A percentile compares a stretch with the other conserved stretches of the same genome.
These are phyloP conservation scores for Anolis apletophallus DNA, from an alignment of 2,797 vertebrate genomes.

Conservation along the genomic window DNA sequence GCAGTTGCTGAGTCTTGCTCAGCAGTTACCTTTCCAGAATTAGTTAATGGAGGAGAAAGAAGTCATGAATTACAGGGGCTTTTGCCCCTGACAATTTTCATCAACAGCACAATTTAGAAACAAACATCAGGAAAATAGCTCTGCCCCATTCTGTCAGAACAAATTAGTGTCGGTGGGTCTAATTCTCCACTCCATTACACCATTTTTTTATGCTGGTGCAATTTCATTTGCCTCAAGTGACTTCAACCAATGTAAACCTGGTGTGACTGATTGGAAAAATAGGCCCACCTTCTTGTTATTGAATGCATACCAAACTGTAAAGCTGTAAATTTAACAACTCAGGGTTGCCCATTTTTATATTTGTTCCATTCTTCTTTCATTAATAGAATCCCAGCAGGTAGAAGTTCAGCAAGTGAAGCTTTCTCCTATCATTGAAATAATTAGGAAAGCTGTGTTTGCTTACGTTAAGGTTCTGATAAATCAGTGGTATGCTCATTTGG, in stretches of 20 bases:
- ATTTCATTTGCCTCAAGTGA: constrained; percentile 41
- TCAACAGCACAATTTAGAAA: constrained; percentile 54
- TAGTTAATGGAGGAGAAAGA: constrained; percentile 69
- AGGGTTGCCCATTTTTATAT: neutral
- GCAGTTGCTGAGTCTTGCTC: constrained; percentile 46
- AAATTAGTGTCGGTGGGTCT: constrained; percentile 62
- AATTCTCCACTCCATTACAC: constrained; percentile 62
- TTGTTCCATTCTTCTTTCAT: neutral
- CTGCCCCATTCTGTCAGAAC: constrained; percentile 69
- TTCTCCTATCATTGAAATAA: neutral
- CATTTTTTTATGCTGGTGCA: constrained; percentile 51
- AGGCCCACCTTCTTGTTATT: constrained; percentile 21
- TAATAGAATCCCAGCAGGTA: neutral
- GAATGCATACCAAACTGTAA: neutral
- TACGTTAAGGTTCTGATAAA: neutral
- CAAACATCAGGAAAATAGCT: constrained; percentile 57
- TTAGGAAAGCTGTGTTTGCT: neutral
- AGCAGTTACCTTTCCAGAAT: constrained; percentile 47
- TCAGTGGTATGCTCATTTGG: neutral
- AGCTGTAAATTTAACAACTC: neutral
- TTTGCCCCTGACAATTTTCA: constrained; percentile 70
- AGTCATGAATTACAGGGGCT: constrained; percentile 52
- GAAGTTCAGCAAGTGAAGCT: neutral
- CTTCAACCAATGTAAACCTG: constrained; percentile 44
- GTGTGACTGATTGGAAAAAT: constrained; percentile 23